phyloP scores from a whole-genome alignment of 2,797 vertebrate genomes.

The Anabacerthia variegaticeps region DNA sequence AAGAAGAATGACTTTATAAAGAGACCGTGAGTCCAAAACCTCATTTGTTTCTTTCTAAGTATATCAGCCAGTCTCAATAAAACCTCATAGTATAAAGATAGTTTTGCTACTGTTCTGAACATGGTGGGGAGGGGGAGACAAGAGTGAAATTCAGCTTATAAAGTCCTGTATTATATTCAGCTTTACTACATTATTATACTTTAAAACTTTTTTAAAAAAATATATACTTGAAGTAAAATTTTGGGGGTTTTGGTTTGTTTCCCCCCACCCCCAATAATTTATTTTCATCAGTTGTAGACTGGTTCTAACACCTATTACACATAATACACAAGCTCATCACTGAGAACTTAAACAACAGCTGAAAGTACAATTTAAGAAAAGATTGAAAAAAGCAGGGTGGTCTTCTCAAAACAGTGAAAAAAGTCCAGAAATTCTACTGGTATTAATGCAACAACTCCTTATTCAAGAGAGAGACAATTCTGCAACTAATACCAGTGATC shows the following conservation, averaged over 20 bases:
- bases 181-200: background rate
- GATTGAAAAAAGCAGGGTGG: slow-evolving; percentile 29
- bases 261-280: background rate
- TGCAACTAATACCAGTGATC: slow-evolving; percentile 12
- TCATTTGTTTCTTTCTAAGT: background rate
- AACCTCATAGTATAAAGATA: background rate
- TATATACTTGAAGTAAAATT: background rate
- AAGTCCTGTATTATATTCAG: background rate
- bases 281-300: slow-evolving; percentile 45
- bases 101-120: background rate
- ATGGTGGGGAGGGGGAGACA: background rate
- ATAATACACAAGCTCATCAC: background rate
- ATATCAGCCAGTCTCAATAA: background rate
- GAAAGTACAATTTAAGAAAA: slow-evolving; percentile 44
- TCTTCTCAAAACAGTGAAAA: slow-evolving; percentile 38
- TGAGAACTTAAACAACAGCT: slow-evolving; percentile 59
- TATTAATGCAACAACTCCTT: slow-evolving; percentile 20
- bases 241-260: background rate
- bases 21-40: background rate
- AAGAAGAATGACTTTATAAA: background rate
- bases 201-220: background rate
- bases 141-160: background rate
- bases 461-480: slow-evolving; percentile 3
- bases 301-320: slow-evolving; percentile 42
- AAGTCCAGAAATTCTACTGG: slow-evolving; percentile 19